phyloP scores from a whole-genome alignment of 2,888 invertebrate species.

The Cosmia trapezina region DNA sequence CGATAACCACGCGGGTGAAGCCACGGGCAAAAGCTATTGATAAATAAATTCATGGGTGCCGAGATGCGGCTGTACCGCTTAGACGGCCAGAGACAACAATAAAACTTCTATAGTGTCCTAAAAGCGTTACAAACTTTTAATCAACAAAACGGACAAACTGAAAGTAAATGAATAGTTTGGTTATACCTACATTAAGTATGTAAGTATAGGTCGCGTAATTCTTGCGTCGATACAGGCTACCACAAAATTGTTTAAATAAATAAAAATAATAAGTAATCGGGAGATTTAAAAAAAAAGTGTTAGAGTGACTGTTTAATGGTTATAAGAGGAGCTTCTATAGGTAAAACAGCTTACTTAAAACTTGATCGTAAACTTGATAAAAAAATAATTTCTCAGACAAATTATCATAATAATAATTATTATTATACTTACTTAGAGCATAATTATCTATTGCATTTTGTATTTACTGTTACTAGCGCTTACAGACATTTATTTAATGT shows the following conservation, averaged over 20 bases:
- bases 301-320: constrained; percentile 9
- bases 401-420: neutral
- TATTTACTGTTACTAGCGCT: neutral
- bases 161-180: too few species aligned
- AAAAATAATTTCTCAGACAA: neutral
- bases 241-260: neutral
- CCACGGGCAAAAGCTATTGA: too few species aligned
- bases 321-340: neutral
- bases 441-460: neutral
- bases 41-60: too few species aligned
- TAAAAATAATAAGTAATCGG: neutral
- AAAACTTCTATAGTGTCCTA: too few species aligned
- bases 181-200: too few species aligned
- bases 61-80: too few species aligned
- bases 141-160: too few species aligned
- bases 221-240: too few species aligned
- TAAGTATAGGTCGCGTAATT: too few species aligned
- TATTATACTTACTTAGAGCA: neutral
- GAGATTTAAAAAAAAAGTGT: neutral
- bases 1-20: too few species aligned
- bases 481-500: neutral
- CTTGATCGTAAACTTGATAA: neutral
- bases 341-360: neutral
- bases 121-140: too few species aligned
- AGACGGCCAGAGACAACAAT: too few species aligned